Evolutionary conservation across 2,113 vertebrate genomes (phyloP), one percentile per base, ranked within the genome.

Genomic region (Hippocampus guttulatus): DNA sequence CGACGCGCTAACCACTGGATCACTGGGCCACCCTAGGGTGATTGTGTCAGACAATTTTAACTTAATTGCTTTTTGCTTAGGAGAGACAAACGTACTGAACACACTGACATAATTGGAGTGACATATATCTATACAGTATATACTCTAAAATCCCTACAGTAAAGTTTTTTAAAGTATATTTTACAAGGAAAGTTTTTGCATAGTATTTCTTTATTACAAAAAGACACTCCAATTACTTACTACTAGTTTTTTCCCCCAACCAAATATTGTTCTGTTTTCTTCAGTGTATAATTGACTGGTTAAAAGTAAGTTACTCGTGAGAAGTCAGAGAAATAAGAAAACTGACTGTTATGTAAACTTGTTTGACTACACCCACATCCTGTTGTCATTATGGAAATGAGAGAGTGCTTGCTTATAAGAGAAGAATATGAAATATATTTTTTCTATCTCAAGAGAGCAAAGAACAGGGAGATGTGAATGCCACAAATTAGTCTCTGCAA

Each of bases 331-430:
- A 65, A 43, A 65, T 64, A 81, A 75, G 38, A 78, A 65, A 74
- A 57, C 71, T 74, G 68, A 87, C 52, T 55, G 8, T 55, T 55
- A 55, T 55, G 52, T n/a, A 55, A n/a, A 55, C 52, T 11, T 55
- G 52, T 23, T 55, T 55, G 21, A n/a, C n/a, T 66, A 65, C 69
- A 80, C 82, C 85, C 85, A 88, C 88, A 86, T 90, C 87, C 88
- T 88, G 87, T 84, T 86, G 75, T 74, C 69, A 61, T 74, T 67
- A 74, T 69, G 73, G 73, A 75, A 75, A 27, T 0, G 5, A 65
- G 14, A 71, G 27, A 60, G 41, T 64, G 64, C 49, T 74, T 41
- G 52, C 16, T 67, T 75, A 38, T 71, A 68, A 67, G 41, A 69
- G 58, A 63, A 45, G 64, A 2, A 67, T 12, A n/a, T 23, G 20